These are phyloP conservation scores for Ophthalmolycus amberensis DNA, from an alignment of 2,113 vertebrate genomes.

Conservation along the genomic window DNA sequence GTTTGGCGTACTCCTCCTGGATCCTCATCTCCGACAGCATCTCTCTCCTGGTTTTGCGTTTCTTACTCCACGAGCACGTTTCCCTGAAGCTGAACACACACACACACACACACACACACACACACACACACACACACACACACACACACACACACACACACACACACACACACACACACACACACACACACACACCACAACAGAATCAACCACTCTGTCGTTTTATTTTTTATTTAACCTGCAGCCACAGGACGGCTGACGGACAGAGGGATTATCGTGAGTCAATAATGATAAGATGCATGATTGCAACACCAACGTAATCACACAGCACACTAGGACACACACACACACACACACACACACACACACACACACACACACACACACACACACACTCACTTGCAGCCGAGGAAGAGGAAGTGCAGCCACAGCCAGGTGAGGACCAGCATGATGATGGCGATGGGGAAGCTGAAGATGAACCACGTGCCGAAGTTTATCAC, in stretches of 20 bases:
- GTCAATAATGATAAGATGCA: conserved; percentile 52
- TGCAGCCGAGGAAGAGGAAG: conserved; percentile 97
- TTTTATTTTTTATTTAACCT: neutral
- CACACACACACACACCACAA: neutral
- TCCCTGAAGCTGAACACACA: conserved; percentile 90
- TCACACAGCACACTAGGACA: conserved; percentile 6
- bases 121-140: neutral
- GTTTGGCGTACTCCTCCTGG: conserved; percentile 93
- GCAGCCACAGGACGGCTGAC: neutral
- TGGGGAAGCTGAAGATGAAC: conserved; percentile 98
- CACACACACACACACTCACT: conserved; percentile 86
- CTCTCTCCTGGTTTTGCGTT: conserved; percentile 93
- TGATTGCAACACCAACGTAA: neutral
- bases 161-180: conserved; percentile 25
- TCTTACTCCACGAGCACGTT: conserved; percentile 97
- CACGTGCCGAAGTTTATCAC: conserved; percentile 98
- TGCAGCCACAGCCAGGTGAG: conserved; percentile 99
- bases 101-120: neutral
- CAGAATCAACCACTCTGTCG: neutral
- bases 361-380: conserved; percentile 76
- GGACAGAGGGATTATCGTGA: conserved; percentile 36
- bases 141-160: neutral
- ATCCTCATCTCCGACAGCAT: conserved; percentile 94
- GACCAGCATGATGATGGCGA: conserved; percentile 95
- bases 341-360: conserved; percentile 63